These are phyloP conservation scores for Lagopus leucura DNA, from an alignment of 2,113 vertebrate species.

Conservation along the genomic window DNA sequence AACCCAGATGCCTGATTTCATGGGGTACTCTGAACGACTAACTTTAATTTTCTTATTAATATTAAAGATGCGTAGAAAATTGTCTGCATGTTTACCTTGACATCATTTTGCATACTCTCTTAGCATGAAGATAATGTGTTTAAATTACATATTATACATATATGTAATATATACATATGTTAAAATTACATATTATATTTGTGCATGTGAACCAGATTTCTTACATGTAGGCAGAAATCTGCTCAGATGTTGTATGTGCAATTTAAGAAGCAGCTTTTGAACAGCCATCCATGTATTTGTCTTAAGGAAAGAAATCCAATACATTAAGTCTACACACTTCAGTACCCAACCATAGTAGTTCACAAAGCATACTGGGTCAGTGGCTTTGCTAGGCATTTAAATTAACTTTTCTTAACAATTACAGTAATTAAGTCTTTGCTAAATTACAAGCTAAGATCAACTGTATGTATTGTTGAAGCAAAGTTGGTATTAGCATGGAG, in stretches of 20 bases:
- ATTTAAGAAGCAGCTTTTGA: conserved; percentile 56
- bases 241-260: conserved; percentile 24
- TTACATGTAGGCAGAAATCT: conserved; percentile 19
- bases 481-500: not conserved
- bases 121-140: not conserved
- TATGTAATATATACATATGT: not conserved
- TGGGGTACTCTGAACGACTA: not conserved
- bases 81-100: not conserved
- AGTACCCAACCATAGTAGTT: conserved; percentile 16
- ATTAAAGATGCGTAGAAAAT: not conserved
- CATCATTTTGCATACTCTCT: not conserved
- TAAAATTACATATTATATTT: conserved; percentile 35
- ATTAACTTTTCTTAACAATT: conserved; percentile 64
- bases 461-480: conserved; percentile 37
- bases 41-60: not conserved
- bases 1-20: not conserved
- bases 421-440: conserved; percentile 45
- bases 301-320: conserved; percentile 40
- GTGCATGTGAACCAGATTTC: conserved; percentile 23
- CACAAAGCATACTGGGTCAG: conserved; percentile 40
- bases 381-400: conserved; percentile 40
- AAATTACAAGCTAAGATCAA: conserved; percentile 69
- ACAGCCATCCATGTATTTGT: conserved; percentile 34
- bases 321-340: conserved; percentile 33
- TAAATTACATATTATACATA: conserved; percentile 10